Base-by-base conservation (phyloP, 2,797 vertebrate species). In the Ataeniobius toweri region DNA sequence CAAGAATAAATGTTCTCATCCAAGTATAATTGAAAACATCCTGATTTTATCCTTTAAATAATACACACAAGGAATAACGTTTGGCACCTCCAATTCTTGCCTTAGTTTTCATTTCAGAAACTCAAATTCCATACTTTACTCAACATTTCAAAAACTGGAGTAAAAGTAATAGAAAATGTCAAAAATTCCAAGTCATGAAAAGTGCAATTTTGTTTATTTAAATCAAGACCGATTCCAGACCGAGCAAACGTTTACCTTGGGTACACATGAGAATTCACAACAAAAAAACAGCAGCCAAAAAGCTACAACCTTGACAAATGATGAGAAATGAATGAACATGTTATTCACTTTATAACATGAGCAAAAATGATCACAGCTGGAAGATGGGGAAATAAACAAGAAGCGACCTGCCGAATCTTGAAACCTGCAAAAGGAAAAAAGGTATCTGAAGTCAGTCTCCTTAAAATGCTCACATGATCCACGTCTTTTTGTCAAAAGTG, bases 341-440 rank as follows among this genome's bases (percentile, higher is more conserved):
- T 4, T 22, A 24, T 41, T 28, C 4, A 28, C 9, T 71, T 71
- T 51, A 20, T 14, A 55, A 44, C 18, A 39, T 10, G n/a, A 31
- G 24, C 24, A 22, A 20, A 67, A 36, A n/a, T 4, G 71, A 68
- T 75, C 1, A n/a, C 31, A 55, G 76, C 46, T 51, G 20, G 3
- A 6, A 7, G 6, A 78, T 28, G 22, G 2, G 44, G 5, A 39
- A n/a, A 70, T 16, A 14, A 69, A 46, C 41, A 82, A 41, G 51
- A 39, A 77, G 39, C 6, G 58, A 50, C 39, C 24, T 1, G 71
- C 6, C 61, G 71, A 73, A 77, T 76, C 31, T 55, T 55, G 58
- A 82, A 36, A 59, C 76, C 91, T 91, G 91, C 78, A 89, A 88
- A 75, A 83, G 58, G 46, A 44, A 26, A 58, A 77, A 85, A 73